Evolutionary conservation across 2,113 vertebrate genomes (phyloP).

Genomic region (Lepus americanus): DNA sequence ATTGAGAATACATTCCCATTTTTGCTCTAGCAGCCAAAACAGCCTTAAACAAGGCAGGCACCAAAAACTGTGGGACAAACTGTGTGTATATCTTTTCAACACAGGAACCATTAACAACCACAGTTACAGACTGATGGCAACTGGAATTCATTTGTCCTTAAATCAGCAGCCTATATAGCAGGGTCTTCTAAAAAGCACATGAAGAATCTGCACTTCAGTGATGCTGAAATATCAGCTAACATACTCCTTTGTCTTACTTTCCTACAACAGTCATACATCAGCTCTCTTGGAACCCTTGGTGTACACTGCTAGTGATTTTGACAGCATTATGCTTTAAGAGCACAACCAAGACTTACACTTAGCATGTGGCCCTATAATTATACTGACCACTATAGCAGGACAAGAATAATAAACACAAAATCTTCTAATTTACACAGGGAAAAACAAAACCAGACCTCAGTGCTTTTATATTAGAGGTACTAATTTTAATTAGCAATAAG

Average conservation of each 20-base stretch:
- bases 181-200: not conserved
- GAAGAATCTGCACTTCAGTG: not conserved
- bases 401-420: not conserved
- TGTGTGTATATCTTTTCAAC: not conserved
- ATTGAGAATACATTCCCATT: not conserved
- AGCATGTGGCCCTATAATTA: not conserved
- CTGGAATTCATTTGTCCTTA: not conserved
- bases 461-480: not conserved
- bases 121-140: fast-evolving
- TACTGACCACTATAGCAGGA: not conserved
- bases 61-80: not conserved
- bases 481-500: conserved; percentile 13
- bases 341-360: not conserved
- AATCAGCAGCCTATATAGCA: not conserved
- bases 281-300: not conserved
- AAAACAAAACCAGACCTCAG: not conserved
- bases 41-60: not conserved
- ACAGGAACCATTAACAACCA: not conserved
- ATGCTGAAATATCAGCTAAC: not conserved
- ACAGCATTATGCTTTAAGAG: not conserved
- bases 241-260: not conserved
- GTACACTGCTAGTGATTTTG: no score
- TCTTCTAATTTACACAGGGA: not conserved
- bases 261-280: no score
- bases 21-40: not conserved